These are phyloP conservation scores for Microctenopoma stevenorrisi DNA, from an alignment of 2,797 vertebrate genomes.

Conservation along the genomic window DNA sequence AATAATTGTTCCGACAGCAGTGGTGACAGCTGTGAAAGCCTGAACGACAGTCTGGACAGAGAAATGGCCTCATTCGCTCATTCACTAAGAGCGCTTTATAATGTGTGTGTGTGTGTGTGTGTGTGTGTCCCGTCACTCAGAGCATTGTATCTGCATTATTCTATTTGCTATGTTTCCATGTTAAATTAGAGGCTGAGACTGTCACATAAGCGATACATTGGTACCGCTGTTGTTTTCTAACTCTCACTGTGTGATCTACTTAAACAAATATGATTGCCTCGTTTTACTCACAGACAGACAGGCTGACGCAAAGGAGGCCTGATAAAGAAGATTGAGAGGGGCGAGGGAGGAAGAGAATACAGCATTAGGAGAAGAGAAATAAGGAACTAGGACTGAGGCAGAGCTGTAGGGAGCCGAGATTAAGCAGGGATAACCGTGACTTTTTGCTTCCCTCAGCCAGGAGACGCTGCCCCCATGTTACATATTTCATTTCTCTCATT, in stretches of 20 bases:
- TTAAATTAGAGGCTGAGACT: conserved; percentile 6
- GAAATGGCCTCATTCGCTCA: conserved; percentile 68
- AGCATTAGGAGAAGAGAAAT: not conserved
- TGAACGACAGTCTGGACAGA: conserved; percentile 52
- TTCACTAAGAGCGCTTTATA: conserved; percentile 47
- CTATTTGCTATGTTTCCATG: conserved; percentile 18
- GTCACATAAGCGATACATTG: not conserved
- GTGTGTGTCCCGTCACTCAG: conserved; percentile 23
- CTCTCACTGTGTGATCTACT: not conserved
- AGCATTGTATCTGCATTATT: not conserved
- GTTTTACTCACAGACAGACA: not conserved
- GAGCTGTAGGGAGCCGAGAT: not conserved
- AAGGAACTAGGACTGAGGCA: not conserved
- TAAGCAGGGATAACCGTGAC: conserved; percentile 21
- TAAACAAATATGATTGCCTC: not conserved
- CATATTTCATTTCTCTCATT: conserved; percentile 56
- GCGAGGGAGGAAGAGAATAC: not conserved
- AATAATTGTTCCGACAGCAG: conserved; percentile 58
- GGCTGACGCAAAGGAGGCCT: not conserved
- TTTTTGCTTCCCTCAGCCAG: conserved; percentile 41
- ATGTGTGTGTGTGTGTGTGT: conserved; percentile 1
- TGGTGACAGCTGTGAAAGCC: conserved; percentile 47
- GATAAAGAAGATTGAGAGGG: not conserved
- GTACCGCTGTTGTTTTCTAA: not conserved
- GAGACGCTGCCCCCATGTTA: conserved; percentile 23